Percentiles rank a stretch among this genome's conserved stretches.
Evolutionary conservation across 1,140 invertebrate species (phyloP).

Genomic region (Drosophila sturtevanti): DNA sequence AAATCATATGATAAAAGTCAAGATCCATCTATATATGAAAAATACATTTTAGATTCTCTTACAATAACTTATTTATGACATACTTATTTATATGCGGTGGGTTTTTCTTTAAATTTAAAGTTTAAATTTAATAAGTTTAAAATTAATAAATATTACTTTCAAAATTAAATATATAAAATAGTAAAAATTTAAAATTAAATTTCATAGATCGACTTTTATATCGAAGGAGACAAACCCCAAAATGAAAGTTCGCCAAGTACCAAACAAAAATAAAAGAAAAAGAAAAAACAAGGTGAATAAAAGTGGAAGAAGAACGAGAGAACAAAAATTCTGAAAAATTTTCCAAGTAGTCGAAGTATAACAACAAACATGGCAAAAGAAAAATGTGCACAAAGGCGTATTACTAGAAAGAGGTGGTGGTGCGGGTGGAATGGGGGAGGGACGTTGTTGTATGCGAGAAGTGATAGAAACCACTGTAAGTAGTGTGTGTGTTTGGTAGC

Average conservation of each 20-base stretch:
- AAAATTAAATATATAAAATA: no score
- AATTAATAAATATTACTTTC: no score
- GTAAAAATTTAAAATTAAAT: neutral
- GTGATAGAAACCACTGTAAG: constrained; percentile 22
- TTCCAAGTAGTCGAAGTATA: constrained; percentile 55
- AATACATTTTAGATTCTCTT: no score
- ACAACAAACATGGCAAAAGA: constrained; percentile 46
- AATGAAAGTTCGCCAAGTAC: neutral
- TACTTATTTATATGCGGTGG: no score
- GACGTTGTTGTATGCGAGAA: no score
- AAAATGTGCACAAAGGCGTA: constrained; percentile 53
- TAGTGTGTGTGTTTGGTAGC: neutral
- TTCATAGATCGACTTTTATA: neutral
- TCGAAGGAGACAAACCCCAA: constrained; percentile 5
- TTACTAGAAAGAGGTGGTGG: neutral
- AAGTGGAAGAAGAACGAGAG: constrained; percentile 14
- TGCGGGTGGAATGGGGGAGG: neutral
- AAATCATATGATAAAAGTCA: no score
- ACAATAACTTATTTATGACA: no score
- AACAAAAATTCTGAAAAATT: constrained; percentile 28
- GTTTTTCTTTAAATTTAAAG: no score
- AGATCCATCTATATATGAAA: no score
- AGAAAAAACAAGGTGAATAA: neutral
- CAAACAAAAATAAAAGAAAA: neutral
- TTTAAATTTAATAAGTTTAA: no score